Conservation (phyloP, 37 sponge, comb jelly and placozoan genomes). For the Cliona cf. orientalis region DNA sequence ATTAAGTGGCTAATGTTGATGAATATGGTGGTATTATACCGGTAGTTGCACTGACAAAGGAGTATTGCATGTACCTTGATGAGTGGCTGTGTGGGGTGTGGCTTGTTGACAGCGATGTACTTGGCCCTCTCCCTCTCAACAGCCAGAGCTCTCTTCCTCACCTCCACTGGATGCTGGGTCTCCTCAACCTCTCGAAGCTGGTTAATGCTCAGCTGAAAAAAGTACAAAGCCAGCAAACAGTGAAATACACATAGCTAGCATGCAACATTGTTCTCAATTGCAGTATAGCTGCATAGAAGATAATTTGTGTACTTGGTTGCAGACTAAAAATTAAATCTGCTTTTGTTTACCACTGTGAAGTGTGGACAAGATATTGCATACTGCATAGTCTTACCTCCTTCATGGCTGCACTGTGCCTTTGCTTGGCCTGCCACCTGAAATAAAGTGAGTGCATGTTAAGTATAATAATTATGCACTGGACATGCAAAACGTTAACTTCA, state of each 20-base stretch:
- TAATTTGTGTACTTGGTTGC: background rate
- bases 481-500: background rate
- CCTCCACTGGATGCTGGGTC: background rate
- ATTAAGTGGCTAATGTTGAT: background rate
- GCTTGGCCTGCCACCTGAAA: slow-evolving; percentile 33
- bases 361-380: background rate
- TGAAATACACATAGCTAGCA: too few species aligned
- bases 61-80: slow-evolving; percentile 26
- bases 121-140: slow-evolving; percentile 52
- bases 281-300: background rate
- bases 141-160: slow-evolving; percentile 40
- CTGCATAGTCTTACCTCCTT: slow-evolving; percentile 37
- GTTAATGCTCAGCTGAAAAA: slow-evolving; percentile 21
- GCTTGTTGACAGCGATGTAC: slow-evolving; percentile 13
- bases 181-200: slow-evolving; percentile 4
- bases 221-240: too few species aligned
- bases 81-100: slow-evolving; percentile 23
- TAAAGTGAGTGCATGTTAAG: background rate
- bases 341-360: background rate
- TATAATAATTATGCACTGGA: background rate
- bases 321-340: background rate
- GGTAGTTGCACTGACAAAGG: background rate
- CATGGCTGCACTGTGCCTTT: slow-evolving; percentile 52
- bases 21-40: background rate
- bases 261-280: too few species aligned